These are phyloP conservation scores for Platalea minor DNA, from an alignment of 2,797 vertebrate species.

Conservation along the genomic window DNA sequence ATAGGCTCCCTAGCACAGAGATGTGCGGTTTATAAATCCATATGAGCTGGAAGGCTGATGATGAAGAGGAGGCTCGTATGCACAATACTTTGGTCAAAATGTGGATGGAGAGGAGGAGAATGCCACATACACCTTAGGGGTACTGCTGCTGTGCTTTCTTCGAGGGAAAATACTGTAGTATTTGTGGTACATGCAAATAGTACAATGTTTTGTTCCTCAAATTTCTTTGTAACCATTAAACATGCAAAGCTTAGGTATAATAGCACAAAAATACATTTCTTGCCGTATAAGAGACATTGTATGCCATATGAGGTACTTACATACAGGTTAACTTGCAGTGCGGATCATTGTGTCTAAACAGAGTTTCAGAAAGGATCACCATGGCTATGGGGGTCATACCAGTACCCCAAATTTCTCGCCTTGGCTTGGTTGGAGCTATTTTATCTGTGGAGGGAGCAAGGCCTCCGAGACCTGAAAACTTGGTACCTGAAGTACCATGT, in stretches of 20 bases:
- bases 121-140: background rate
- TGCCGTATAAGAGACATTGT: background rate
- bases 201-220: background rate
- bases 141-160: background rate
- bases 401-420: background rate
- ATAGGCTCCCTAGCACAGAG: background rate
- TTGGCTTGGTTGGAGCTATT: background rate
- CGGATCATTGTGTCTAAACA: background rate
- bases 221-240: background rate
- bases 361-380: background rate
- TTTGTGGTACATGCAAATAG: background rate
- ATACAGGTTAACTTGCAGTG: background rate
- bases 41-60: background rate
- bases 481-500: rapidly evolving
- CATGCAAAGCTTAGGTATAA: background rate
- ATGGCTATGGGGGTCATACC: background rate
- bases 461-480: background rate
- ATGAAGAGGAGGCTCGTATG: background rate
- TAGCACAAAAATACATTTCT: background rate
- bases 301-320: rapidly evolving
- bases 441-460: background rate
- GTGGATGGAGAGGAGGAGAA: background rate
- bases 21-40: rapidly evolving
- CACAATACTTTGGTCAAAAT: background rate
- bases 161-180: rapidly evolving